Evolutionary conservation across 2,888 invertebrate genomes (phyloP).

Genomic region (Lamproptera curius): DNA sequence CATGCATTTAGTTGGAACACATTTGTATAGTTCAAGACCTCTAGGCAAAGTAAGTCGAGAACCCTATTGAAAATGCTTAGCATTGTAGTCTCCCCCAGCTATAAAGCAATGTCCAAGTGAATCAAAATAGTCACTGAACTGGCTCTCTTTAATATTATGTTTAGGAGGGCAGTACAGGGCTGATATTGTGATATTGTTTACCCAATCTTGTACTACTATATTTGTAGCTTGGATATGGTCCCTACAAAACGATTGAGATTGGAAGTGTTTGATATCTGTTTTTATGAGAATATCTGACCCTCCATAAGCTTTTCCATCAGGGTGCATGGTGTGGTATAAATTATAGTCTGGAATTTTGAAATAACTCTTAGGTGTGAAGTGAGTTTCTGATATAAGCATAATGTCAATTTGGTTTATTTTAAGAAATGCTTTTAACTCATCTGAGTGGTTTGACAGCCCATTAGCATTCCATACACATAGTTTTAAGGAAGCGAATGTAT

Average conservation of each 20-base stretch:
- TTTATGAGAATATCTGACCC: constrained; percentile 25
- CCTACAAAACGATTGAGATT: constrained; percentile 9
- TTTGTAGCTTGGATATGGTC: constrained; percentile 25
- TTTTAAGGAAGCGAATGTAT: constrained; percentile 11
- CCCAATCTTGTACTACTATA: constrained; percentile 7
- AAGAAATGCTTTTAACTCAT: constrained; percentile 22
- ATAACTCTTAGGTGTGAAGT: constrained; percentile 19
- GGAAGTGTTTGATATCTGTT: constrained; percentile 21
- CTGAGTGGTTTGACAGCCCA: constrained; percentile 21
- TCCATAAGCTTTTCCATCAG: constrained; percentile 27
- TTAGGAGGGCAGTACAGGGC: constrained; percentile 20
- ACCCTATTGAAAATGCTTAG: constrained; percentile 19
- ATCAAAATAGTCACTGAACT: constrained; percentile 16
- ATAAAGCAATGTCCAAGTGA: constrained; percentile 20
- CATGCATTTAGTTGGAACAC: constrained; percentile 7
- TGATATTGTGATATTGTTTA: constrained; percentile 15
- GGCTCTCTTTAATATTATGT: constrained; percentile 8
- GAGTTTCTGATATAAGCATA: constrained; percentile 22
- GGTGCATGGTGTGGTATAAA: constrained; percentile 35
- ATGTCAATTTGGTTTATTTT: constrained; percentile 14
- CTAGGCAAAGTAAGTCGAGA: constrained; percentile 14
- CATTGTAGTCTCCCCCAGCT: constrained; percentile 20
- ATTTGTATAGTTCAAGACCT: constrained; percentile 18
- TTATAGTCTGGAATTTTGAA: constrained; percentile 13
- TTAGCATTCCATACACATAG: constrained; percentile 23